Evolutionary conservation across 2,113 vertebrate genomes (phyloP).

Genomic region (Melanocharis versteri): DNA sequence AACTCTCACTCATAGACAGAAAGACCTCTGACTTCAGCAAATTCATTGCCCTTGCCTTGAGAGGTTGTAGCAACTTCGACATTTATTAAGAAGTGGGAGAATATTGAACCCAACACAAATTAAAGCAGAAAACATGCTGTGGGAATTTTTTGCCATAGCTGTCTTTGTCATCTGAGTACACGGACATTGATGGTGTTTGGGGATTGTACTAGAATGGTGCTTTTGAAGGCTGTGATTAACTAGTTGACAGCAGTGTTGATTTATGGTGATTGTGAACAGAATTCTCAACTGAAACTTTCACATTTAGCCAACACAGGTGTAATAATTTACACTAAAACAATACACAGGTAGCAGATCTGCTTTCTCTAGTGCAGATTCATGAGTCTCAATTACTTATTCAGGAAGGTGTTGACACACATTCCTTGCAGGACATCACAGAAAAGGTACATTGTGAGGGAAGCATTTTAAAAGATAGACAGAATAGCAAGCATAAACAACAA

Average conservation of each 20-base stretch:
- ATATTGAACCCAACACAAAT: neutral
- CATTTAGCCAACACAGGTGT: neutral
- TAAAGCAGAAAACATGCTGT: neutral
- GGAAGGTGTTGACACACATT: neutral
- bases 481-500: neutral
- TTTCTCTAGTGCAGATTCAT: neutral
- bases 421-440: neutral
- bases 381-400: neutral
- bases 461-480: neutral
- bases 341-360: neutral
- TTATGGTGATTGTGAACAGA: neutral
- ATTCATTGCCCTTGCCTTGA: neutral
- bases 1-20: neutral
- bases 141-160: neutral
- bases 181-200: neutral
- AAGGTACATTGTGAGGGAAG: neutral
- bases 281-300: neutral
- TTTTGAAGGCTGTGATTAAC: neutral
- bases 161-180: neutral
- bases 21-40: neutral
- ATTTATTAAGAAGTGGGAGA: neutral
- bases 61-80: neutral
- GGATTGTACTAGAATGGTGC: neutral
- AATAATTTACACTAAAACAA: neutral
- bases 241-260: neutral